Evolutionary conservation across 2,113 vertebrate genomes (phyloP).

Genomic region (Sorex araneus): DNA sequence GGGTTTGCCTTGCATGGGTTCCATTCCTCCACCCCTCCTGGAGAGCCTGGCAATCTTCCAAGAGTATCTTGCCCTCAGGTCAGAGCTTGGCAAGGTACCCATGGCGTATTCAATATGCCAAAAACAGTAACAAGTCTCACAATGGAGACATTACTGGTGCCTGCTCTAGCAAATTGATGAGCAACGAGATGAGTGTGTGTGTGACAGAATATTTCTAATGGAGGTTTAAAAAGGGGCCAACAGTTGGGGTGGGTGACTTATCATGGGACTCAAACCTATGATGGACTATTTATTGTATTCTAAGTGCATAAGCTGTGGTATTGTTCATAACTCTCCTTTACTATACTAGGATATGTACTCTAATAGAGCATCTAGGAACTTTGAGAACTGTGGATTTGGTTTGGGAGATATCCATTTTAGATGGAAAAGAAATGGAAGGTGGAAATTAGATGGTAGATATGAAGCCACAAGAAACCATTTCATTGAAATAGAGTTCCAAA

Average conservation of each 20-base stretch:
- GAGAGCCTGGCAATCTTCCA: too few relatives aligned
- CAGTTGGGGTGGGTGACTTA: neutral
- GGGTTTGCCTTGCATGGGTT: too few relatives aligned
- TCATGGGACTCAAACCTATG: neutral
- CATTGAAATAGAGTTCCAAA: constrained; percentile 3
- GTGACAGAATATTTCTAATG: neutral
- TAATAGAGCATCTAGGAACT: neutral
- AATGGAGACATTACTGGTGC: too few relatives aligned
- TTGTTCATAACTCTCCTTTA: neutral
- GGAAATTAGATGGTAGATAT: constrained; percentile 22
- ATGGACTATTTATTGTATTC: neutral
- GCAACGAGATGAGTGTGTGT: too few relatives aligned
- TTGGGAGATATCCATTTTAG: neutral
- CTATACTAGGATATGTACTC: neutral
- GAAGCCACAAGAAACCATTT: neutral
- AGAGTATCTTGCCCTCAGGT: too few relatives aligned
- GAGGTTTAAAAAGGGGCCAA: neutral
- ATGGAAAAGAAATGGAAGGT: neutral
- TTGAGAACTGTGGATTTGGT: neutral
- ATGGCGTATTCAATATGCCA: too few relatives aligned
- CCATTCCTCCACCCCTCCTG: too few relatives aligned
- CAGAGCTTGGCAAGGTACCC: too few relatives aligned
- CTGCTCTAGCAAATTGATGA: too few relatives aligned
- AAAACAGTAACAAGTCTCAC: too few relatives aligned
- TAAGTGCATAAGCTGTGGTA: neutral